Evolutionary conservation across 2,888 invertebrate species (phyloP), one percentile per base, ranked within the genome.

Genomic region (Hyppa rectilinea): DNA sequence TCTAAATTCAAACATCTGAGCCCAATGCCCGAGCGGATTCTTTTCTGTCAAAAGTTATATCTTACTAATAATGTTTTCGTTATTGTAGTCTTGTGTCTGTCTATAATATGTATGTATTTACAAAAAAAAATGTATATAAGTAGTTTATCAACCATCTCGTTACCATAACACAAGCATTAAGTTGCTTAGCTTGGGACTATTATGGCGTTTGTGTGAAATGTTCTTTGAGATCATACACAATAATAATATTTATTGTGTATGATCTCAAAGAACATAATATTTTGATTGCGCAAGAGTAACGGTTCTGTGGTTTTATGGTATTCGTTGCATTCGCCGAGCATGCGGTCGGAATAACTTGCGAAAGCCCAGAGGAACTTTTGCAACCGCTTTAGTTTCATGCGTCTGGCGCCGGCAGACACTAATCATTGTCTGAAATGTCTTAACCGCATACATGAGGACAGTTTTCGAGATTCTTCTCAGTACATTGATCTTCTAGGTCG

Each of bases 351-450:
- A 84, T 87, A 83, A 77, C 87, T 92, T 92, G 86, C 89, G 88
- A 91, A 90, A 92, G 87, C 78, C 80, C 81, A 72, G 82, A 85
- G 83, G 85, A 87, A 87, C 84, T 92, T 90, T 90, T 85, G 90
- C 84, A 91, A 92, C 83, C 87, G 86, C 75, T 87, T 87, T 83
- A 85, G 86, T 87, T 87, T 82, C 79, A 68, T 73, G 70, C 74
- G 59, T 69, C 64, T 80, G 63, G 67, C 78, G 82, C 74, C 74
- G 66, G 20, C 66, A 75, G 67, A 67, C 72, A 82, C 75, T 82
- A 81, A 85, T 85, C 85, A 83, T 83, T 75, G 81, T 73, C 70
- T 70, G 78, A 83, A 81, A 78, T 84, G 63, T 74, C 72, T 80
- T 70, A 55, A 71, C 64, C 49, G 23, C 49, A 36, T 55, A 58